Base-by-base conservation (phyloP, 2,113 vertebrate species). In the Colossoma macropomum region DNA sequence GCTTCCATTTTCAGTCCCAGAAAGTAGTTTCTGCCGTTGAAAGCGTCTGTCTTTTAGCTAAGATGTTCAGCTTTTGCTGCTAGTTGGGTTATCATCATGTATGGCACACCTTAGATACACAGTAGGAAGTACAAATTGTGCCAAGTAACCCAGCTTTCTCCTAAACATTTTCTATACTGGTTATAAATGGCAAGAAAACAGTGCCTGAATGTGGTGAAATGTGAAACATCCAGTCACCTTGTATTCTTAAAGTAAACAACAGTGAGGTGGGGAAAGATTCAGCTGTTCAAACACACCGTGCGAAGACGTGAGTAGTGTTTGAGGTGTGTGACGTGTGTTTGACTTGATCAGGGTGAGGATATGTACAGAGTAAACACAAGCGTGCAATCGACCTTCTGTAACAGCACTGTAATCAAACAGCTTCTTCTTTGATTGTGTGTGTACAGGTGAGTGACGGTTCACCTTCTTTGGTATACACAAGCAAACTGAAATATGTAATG, bases 261-360 rank as follows among this genome's bases (percentile, higher is more conserved):
- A 91, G 85, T 87, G 30, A 91, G 88, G 91, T 89, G 90, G 90
- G 89, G 86, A 81, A 88, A 83, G 83, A 77, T 71, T 94, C 93
- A 93, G 94, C 93, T 94, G 94, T 93, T 93, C 90, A 94, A 95
- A 94, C 90, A 94, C 87, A 88, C 30, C 62, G 34, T 34, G 16
- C 50, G 74, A 89, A 88, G 88, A 87, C 88, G 83, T 76, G 82
- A 38, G 75, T 12, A 10, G 28, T 34, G 82, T 79, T 69, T 73
- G 59, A 69, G 54, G 2, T 63, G 59, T 65, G 41, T 84, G 80
- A 76, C 88, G 80, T 82, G 80, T 86, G 90, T 92, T 92, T 89
- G 48, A 84, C 87, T 85, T 90, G 89, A 92, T 91, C 83, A 71
- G 91, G 86, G 86, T 89, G 84, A 83, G 90, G 85, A 87, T 88